Conservation (phyloP, 2,113 vertebrate genomes). For the Ceyx melanurus region DNA sequence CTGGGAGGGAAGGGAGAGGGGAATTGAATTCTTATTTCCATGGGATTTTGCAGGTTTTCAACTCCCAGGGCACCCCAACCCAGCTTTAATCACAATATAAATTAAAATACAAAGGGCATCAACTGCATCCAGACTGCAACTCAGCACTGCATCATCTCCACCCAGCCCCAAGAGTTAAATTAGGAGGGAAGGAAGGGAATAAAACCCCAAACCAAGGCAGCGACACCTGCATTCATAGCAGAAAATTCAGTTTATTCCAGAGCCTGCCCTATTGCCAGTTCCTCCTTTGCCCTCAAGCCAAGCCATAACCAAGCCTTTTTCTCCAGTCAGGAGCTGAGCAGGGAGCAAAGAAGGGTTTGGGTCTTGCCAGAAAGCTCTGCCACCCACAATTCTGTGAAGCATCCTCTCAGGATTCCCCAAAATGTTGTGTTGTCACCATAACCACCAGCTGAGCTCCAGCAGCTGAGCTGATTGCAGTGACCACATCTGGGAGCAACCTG, state of each 20-base stretch:
- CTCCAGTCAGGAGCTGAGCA: not conserved
- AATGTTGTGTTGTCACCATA: not conserved
- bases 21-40: not conserved
- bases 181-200: not conserved
- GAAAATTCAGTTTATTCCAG: not conserved
- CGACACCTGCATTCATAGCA: not conserved
- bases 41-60: too few relatives aligned
- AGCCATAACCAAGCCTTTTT: not conserved
- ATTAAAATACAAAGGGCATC: too few relatives aligned
- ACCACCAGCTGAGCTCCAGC: not conserved
- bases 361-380: not conserved
- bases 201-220: not conserved
- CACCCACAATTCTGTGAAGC: too few relatives aligned
- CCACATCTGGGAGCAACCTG: rapidly evolving
- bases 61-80: too few relatives aligned
- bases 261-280: not conserved
- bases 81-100: too few relatives aligned
- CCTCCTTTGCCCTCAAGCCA: not conserved
- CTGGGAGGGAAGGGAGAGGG: too few relatives aligned
- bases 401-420: not conserved
- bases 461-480: not conserved
- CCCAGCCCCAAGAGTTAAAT: too few relatives aligned
- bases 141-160: too few relatives aligned
- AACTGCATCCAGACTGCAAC: too few relatives aligned
- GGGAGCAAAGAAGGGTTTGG: not conserved